Percentiles rank a stretch among this genome's conserved stretches.
Evolutionary conservation across 64 coral and sea anemone species (phyloP).

Genomic region (Cladopsammia gracilis): DNA sequence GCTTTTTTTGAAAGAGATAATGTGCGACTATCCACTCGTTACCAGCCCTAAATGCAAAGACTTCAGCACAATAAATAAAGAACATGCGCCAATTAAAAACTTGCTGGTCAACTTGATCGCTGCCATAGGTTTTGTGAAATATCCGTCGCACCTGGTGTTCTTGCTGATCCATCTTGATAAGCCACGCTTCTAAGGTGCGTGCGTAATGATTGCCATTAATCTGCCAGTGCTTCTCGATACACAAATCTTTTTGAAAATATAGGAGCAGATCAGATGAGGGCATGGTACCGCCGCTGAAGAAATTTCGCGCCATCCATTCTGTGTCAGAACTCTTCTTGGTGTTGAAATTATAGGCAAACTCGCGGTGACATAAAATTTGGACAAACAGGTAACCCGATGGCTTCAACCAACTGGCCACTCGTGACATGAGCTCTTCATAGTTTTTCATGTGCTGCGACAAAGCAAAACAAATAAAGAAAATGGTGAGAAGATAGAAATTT

Average conservation of each 20-base stretch:
- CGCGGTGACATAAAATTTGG: conserved; percentile 89
- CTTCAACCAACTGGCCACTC: conserved; percentile 88
- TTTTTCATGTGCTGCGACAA: conserved; percentile 93
- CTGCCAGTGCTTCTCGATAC: conserved; percentile 78
- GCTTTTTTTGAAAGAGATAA: conserved; percentile 74
- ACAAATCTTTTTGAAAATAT: conserved; percentile 89
- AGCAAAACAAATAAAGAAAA: background rate
- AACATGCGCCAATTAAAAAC: conserved; percentile 97
- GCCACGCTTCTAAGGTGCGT: conserved; percentile 85
- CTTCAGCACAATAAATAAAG: conserved; percentile 89
- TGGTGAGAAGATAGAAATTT: background rate
- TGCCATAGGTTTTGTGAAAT: conserved; percentile 60
- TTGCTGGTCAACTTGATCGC: conserved; percentile 66
- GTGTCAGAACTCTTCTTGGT: conserved; percentile 89
- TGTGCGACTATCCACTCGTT: conserved; percentile 93
- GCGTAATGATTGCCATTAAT: conserved; percentile 85
- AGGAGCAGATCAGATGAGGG: conserved; percentile 78
- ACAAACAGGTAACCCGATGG: conserved; percentile 78
- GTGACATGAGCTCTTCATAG: conserved; percentile 76
- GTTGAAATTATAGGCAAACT: conserved; percentile 86
- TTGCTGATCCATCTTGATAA: conserved; percentile 76
- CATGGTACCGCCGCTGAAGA: conserved; percentile 94
- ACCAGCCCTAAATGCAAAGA: conserved; percentile 79
- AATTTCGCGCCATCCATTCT: conserved; percentile 94
- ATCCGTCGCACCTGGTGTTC: conserved; percentile 53